phyloP scores from a whole-genome alignment of 2,113 vertebrate species.

The Sinocyclocheilus rhinocerous region DNA sequence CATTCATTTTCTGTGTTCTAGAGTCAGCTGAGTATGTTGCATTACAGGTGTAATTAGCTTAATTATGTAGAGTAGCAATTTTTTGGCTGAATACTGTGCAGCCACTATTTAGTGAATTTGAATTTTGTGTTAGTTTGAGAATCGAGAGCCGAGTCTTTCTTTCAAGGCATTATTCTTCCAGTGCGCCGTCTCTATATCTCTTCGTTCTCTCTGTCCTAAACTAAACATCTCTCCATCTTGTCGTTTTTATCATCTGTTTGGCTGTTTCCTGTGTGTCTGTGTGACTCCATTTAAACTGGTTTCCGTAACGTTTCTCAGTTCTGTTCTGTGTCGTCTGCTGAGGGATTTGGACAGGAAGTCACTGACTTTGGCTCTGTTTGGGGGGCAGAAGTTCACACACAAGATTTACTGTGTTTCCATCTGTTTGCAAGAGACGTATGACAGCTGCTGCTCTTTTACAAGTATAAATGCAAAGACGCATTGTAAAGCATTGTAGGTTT shows the following conservation, averaged over 20 bases:
- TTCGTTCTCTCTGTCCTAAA: neutral
- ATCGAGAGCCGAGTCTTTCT: too few relatives aligned
- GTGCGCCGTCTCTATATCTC: neutral
- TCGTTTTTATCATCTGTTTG: neutral
- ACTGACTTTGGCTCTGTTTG: slow-evolving; percentile 32
- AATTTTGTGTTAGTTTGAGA: too few relatives aligned
- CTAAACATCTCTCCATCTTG: neutral
- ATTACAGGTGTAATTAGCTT: too few relatives aligned
- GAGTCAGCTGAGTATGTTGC: too few relatives aligned
- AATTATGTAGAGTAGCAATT: too few relatives aligned
- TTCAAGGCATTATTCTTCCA: too few relatives aligned
- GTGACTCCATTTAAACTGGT: too few relatives aligned
- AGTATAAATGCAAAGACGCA: neutral
- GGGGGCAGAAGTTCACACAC: slow-evolving; percentile 40
- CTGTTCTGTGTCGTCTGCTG: slow-evolving; percentile 50
- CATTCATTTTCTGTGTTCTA: too few relatives aligned
- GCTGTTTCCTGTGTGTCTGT: neutral
- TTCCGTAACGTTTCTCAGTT: neutral
- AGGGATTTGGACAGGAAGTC: slow-evolving; percentile 47
- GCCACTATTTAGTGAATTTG: too few relatives aligned
- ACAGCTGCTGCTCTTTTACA: neutral
- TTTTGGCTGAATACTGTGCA: too few relatives aligned
- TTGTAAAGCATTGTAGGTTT: neutral
- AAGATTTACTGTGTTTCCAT: slow-evolving; percentile 40
- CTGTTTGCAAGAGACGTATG: neutral